Conservation (phyloP, 2,888 invertebrate species). For the Heliconius charithonia region DNA sequence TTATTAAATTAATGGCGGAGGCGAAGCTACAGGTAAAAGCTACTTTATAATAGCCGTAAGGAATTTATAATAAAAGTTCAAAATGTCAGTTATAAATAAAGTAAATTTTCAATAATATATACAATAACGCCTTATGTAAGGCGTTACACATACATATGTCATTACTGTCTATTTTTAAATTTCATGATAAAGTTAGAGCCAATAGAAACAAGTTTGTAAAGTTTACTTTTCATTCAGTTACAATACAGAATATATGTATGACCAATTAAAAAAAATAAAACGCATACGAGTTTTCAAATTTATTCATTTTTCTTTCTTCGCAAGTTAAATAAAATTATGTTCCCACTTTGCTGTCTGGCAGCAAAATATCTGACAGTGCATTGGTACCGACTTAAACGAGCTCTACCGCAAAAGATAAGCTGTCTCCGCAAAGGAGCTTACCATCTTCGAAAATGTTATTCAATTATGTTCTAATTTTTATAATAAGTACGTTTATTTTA, state of each 20-base stretch:
- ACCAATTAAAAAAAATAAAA: neutral
- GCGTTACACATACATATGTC: neutral
- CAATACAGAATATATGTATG: neutral
- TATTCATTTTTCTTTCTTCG: neutral
- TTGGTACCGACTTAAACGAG: conserved; percentile 14
- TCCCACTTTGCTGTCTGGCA: neutral
- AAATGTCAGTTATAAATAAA: neutral
- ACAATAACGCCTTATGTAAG: too few species aligned
- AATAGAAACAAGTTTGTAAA: neutral
- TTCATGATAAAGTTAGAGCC: neutral
- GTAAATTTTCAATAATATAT: too few species aligned
- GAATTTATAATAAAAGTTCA: neutral
- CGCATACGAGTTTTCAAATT: neutral
- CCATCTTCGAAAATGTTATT: neutral
- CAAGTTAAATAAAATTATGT: neutral
- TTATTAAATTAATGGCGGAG: too few species aligned
- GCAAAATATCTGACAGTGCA: conserved; percentile 8
- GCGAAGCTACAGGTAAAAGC: too few species aligned
- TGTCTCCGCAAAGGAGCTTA: conserved; percentile 10
- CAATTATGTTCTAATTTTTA: neutral
- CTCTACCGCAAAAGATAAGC: conserved; percentile 11
- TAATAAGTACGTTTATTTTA: neutral
- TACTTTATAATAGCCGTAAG: neutral
- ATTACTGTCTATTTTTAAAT: neutral
- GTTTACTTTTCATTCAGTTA: neutral